phyloP scores from a whole-genome alignment of 2,797 vertebrate species.

The Anguilla pacifica region DNA sequence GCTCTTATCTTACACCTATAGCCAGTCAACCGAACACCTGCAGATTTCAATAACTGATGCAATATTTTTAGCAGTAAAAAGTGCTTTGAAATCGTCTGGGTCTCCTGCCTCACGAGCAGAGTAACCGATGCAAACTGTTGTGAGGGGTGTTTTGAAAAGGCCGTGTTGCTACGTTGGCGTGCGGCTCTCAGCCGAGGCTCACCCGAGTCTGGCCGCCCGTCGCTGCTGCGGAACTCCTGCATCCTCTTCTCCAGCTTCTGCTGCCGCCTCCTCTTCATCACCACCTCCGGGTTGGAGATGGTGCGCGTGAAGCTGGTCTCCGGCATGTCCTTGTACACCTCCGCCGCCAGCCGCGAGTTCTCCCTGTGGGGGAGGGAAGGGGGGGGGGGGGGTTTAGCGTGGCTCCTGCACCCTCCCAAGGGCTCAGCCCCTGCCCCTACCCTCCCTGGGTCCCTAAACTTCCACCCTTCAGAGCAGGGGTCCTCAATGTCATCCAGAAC shows the following conservation, averaged over 20 bases:
- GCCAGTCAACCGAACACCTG: neutral
- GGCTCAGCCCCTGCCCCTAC: neutral
- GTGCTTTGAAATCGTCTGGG: neutral
- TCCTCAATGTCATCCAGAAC: no score
- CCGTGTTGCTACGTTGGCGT: no score
- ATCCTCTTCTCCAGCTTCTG: slow-evolving; percentile 96
- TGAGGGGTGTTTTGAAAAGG: neutral
- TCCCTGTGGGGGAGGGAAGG: slow-evolving; percentile 68
- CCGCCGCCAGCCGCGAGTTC: slow-evolving; percentile 90
- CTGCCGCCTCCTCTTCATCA: slow-evolving; percentile 94
- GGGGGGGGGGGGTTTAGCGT: neutral
- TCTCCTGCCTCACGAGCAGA: neutral
- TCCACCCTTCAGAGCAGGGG: neutral
- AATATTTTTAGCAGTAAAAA: neutral
- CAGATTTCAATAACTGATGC: neutral
- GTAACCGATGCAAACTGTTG: no score
- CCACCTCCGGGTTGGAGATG: slow-evolving; percentile 97
- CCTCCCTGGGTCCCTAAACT: neutral
- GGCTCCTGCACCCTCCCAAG: no score
- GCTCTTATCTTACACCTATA: neutral
- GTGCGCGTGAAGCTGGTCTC: slow-evolving; percentile 98
- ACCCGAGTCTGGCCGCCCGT: slow-evolving; percentile 97
- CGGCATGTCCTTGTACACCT: slow-evolving; percentile 99
- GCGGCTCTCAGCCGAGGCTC: neutral
- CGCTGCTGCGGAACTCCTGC: slow-evolving; percentile 94